Evolutionary conservation across 2,113 vertebrate species (phyloP).

Genomic region (Cygnus atratus): DNA sequence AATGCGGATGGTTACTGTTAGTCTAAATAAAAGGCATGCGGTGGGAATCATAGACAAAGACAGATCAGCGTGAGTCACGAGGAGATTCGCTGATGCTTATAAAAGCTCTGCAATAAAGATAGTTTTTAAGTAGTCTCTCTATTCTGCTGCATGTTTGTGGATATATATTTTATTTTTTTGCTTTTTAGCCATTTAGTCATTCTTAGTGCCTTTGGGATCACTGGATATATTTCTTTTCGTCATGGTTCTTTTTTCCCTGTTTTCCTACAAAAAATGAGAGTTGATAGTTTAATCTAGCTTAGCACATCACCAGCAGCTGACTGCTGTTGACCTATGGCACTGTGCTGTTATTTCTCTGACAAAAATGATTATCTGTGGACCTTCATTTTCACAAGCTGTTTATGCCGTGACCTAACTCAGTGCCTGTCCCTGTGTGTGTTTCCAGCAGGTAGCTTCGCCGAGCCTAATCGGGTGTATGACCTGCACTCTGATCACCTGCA

Average conservation of each 20-base stretch:
- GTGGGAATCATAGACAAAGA: background rate
- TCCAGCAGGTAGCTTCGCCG: background rate
- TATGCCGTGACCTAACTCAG: background rate
- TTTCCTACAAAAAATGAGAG: background rate
- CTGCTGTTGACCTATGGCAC: background rate
- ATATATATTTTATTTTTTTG: background rate
- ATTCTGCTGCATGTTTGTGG: background rate
- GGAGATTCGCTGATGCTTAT: background rate
- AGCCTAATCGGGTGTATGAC: background rate
- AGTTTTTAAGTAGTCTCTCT: background rate
- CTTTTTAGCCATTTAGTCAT: background rate
- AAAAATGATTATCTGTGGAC: background rate
- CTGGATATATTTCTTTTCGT: background rate
- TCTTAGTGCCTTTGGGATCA: background rate
- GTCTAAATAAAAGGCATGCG: conserved; percentile 14
- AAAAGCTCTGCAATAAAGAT: background rate
- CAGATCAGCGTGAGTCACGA: conserved; percentile 51
- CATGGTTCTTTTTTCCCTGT: background rate
- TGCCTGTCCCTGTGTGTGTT: background rate
- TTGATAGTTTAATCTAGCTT: background rate
- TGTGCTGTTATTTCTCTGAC: background rate
- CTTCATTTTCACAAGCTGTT: background rate
- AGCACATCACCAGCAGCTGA: background rate
- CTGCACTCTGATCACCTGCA: background rate
- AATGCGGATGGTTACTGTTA: background rate